Base-by-base conservation (phyloP, 2,113 vertebrate species). In the Hyaena hyaena region DNA sequence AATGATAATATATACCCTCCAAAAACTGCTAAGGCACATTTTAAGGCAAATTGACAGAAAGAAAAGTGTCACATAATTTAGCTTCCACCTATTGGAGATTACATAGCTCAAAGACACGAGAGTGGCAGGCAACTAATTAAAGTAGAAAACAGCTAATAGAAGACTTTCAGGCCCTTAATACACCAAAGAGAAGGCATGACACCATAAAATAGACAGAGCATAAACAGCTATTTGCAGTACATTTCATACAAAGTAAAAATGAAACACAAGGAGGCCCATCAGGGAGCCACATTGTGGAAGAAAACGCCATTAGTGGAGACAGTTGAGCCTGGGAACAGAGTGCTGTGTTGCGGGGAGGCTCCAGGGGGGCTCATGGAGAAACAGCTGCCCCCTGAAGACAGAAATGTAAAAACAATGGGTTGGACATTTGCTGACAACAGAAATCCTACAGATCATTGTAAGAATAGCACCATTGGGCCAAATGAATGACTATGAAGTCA, bases 241-340 rank as follows among this genome's bases (percentile, higher is more conserved):
- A 96, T 98, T 98, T 98, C 96, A 98, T 98, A 98, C 65, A 96
- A 97, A 97, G 76, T 98, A 97, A 98, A 98, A 98, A 80, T 73
- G 71, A 98, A 98, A 97, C 90, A 98, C 98, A 98, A 98, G 97
- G 98, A 98, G 98, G 86, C 97, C 48, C 98, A 98, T 97, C 97
- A 98, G 98, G 98, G 98, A 98, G 97, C 74, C 97, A 97, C 94
- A 97, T 1, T 89, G 95, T 89, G 83, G 96, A 98, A 98, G 77
- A 74, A 97, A 98, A 95, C 8, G 66, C 81, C 92, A 43, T 98
- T 94, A 93, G 88, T 55, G 94, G 97, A 98, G 97, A 97, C 96
- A 97, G 95, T 74, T 88, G 97, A 97, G 97, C 95, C 96, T 95
- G 87, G 83, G 97, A 97, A 95, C 94, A 94, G 83, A 92, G 35